Evolutionary conservation across 2,797 vertebrate genomes (phyloP).

Genomic region (Neosalanx taihuensis): DNA sequence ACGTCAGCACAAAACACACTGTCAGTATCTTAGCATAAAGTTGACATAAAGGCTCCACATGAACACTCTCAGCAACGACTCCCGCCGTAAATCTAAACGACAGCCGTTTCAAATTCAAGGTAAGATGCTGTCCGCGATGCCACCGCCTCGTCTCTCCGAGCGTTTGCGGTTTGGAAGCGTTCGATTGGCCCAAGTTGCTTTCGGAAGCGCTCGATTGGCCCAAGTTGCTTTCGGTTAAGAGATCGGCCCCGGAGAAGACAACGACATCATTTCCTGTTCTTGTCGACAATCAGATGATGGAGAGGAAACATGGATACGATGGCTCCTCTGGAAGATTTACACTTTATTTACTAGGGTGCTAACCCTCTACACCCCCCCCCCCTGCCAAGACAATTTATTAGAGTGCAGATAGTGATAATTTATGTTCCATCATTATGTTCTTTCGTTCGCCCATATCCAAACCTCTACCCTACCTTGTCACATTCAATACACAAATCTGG

Average conservation of each 20-base stretch:
- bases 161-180: too few species aligned
- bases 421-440: conserved; percentile 21
- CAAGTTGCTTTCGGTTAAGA: background rate
- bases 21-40: too few species aligned
- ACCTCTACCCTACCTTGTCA: background rate
- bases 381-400: conserved; percentile 43
- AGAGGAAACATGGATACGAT: conserved; percentile 34
- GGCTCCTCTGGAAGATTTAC: conserved; percentile 44
- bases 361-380: conserved; percentile 25
- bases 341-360: conserved; percentile 18
- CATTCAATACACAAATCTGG: conserved; percentile 12
- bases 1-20: too few species aligned
- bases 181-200: too few species aligned
- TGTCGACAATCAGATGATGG: conserved; percentile 35
- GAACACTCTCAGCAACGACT: too few species aligned
- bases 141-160: too few species aligned
- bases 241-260: conserved; percentile 18
- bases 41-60: too few species aligned
- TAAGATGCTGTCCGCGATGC: too few species aligned
- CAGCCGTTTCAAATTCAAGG: too few species aligned
- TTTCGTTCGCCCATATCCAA: conserved; percentile 10
- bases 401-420: conserved; percentile 30
- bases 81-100: too few species aligned
- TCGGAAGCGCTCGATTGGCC: too few species aligned
- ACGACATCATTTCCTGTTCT: conserved; percentile 17